Percentiles rank a stretch among this genome's conserved stretches.
Conservation (phyloP, 2,888 invertebrate species). For the Acanthosepion lycidas region DNA sequence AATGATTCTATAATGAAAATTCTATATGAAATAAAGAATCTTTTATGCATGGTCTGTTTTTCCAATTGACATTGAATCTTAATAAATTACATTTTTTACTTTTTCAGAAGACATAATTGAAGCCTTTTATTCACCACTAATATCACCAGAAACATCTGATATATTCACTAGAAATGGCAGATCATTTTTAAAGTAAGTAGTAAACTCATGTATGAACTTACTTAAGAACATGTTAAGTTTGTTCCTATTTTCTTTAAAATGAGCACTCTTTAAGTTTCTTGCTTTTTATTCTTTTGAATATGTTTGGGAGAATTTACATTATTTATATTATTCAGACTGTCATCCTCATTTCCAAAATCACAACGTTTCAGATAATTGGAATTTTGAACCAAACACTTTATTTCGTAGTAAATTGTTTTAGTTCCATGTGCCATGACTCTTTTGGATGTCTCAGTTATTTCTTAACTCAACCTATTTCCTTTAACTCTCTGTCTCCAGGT, state of each 20-base stretch:
- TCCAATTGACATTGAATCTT: neutral
- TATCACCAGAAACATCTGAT: neutral
- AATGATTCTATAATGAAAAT: neutral
- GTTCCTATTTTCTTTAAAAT: neutral
- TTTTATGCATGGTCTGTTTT: neutral
- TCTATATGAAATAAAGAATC: neutral
- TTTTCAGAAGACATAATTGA: neutral
- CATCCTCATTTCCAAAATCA: no score
- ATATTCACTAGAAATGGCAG: conserved; percentile 11
- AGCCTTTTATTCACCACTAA: neutral
- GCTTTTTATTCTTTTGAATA: neutral
- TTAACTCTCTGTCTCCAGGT: no score
- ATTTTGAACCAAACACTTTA: no score
- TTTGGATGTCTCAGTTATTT: no score
- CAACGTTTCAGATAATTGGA: no score
- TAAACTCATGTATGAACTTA: neutral
- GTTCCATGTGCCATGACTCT: no score
- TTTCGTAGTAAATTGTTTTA: no score
- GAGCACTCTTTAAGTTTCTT: neutral
- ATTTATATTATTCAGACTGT: no score
- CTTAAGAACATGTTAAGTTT: neutral
- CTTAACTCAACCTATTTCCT: no score
- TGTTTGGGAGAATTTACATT: neutral
- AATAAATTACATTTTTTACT: neutral
- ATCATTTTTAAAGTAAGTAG: conserved; percentile 21